These are phyloP conservation scores for Dufourea novaeangliae DNA, from an alignment of 1,140 invertebrate genomes.

Conservation along the genomic window DNA sequence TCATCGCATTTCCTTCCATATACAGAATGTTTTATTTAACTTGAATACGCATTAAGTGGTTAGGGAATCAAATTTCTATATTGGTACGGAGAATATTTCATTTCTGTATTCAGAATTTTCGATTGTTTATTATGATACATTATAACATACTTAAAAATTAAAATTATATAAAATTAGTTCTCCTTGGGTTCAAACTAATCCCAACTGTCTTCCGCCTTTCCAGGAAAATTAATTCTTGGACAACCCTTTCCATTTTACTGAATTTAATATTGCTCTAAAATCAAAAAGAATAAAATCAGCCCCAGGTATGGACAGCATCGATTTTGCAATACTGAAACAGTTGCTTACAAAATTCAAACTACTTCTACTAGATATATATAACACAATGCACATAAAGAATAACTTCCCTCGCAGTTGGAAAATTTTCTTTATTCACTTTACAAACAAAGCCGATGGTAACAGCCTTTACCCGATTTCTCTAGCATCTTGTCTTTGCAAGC, in stretches of 20 bases:
- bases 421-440: conserved; percentile 34
- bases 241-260: conserved; percentile 19
- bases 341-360: conserved; percentile 34
- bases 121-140: too few relatives aligned
- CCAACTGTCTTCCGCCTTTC: conserved; percentile 1
- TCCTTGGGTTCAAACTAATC: conserved; percentile 12
- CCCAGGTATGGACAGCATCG: conserved; percentile 38
- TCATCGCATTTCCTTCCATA: too few relatives aligned
- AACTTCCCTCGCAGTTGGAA: conserved; percentile 32
- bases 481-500: conserved; percentile 42
- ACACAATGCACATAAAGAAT: conserved; percentile 10
- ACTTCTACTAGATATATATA: conserved; percentile 37
- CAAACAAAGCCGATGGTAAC: conserved; percentile 19
- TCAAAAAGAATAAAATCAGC: conserved; percentile 3
- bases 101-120: too few relatives aligned
- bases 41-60: too few relatives aligned
- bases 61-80: too few relatives aligned
- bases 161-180: conserved; percentile 19
- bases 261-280: conserved; percentile 31
- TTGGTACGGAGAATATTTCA: too few relatives aligned
- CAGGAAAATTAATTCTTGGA: conserved; percentile 18
- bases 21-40: too few relatives aligned
- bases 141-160: too few relatives aligned
- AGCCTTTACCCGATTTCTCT: conserved; percentile 35
- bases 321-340: conserved; percentile 25